phyloP scores from a whole-genome alignment of 2,113 vertebrate genomes.

The Petrocephalus microphthalmus region DNA sequence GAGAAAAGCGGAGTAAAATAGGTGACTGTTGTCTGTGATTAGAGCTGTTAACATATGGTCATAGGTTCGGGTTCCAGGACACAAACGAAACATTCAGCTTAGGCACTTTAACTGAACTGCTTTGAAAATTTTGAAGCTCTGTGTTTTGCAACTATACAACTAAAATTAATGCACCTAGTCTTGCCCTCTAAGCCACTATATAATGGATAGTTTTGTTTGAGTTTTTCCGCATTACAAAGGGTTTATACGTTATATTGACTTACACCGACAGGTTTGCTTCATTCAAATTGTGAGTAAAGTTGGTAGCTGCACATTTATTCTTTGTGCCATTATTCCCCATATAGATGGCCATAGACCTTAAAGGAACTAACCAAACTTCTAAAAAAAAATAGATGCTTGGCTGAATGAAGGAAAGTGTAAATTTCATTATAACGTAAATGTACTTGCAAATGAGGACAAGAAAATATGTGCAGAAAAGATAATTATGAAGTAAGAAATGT shows the following conservation, averaged over 20 bases:
- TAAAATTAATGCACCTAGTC: not conserved
- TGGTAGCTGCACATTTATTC: not conserved
- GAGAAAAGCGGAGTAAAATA: no score
- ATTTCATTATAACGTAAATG: not conserved
- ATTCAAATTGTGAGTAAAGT: not conserved
- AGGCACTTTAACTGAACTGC: no score
- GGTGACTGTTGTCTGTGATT: no score
- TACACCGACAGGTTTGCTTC: not conserved
- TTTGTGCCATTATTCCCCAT: not conserved
- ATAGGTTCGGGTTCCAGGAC: no score
- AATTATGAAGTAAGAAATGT: not conserved
- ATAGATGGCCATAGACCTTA: not conserved
- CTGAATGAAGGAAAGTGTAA: not conserved
- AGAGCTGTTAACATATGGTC: no score
- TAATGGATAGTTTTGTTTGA: not conserved
- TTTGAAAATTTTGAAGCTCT: no score
- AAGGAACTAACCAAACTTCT: not conserved
- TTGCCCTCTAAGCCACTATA: not conserved
- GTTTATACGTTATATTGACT: not conserved
- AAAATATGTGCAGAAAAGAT: not conserved
- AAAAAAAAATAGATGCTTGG: not conserved
- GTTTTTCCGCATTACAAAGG: not conserved
- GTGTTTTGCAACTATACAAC: not conserved
- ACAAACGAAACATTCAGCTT: no score
- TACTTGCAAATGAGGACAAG: not conserved